Conservation (phyloP, 2,888 invertebrate species). For the Megamerina dolium region DNA sequence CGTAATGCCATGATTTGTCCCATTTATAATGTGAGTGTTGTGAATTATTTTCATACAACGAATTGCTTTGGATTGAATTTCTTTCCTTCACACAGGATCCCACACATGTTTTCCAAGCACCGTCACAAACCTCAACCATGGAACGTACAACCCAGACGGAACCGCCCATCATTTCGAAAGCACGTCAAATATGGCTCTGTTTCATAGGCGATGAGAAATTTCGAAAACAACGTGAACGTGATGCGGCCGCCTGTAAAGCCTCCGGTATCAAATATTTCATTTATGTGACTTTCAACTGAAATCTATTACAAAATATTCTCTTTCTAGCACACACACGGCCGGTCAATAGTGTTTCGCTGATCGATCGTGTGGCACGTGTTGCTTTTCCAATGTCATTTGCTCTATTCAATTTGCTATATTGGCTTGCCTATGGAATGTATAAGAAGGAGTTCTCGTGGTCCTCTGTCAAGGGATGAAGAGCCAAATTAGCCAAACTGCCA, state of each 20-base stretch:
- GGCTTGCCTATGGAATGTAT: constrained; percentile 77
- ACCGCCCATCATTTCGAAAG: constrained; percentile 62
- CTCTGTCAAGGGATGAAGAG: constrained; percentile 29
- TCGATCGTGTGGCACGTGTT: constrained; percentile 74
- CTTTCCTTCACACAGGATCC: constrained; percentile 41
- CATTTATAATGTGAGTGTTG: constrained; percentile 54
- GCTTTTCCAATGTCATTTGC: constrained; percentile 82
- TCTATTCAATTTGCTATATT: constrained; percentile 81
- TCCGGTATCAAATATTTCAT: constrained; percentile 7
- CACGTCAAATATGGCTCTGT: constrained; percentile 76
- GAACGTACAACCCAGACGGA: constrained; percentile 82
- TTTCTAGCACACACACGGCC: constrained; percentile 52
- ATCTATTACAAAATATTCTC: too few relatives aligned
- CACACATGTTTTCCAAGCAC: constrained; percentile 43
- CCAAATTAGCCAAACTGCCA: too few relatives aligned
- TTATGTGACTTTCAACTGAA: too few relatives aligned
- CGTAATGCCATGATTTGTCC: constrained; percentile 59
- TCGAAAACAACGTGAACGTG: constrained; percentile 66
- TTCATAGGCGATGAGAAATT: constrained; percentile 72
- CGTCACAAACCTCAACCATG: constrained; percentile 58
- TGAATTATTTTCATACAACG: neutral
- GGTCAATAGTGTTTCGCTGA: constrained; percentile 81
- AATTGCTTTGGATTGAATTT: neutral
- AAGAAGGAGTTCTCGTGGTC: constrained; percentile 51
- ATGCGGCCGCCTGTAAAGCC: constrained; percentile 55